Conservation (phyloP, 1,140 invertebrate species). For the Teleopsis dalmanni region DNA sequence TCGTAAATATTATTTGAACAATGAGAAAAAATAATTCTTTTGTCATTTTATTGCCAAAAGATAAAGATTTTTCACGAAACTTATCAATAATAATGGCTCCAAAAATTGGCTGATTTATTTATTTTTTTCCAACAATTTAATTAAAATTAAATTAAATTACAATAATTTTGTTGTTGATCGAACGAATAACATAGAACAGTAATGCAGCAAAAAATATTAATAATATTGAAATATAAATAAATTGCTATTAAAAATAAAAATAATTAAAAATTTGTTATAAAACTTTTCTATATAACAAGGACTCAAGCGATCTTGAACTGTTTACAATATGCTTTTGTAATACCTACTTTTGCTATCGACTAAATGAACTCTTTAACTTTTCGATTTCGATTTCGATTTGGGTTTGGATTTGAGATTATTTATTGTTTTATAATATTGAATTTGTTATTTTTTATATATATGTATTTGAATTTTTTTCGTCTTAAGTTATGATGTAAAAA, state of each 20-base stretch:
- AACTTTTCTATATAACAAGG: conserved; percentile 1
- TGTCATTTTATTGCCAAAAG: conserved; percentile 46
- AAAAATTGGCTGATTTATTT: conserved; percentile 27
- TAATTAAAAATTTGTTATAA: conserved; percentile 12
- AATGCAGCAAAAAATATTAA: conserved; percentile 19
- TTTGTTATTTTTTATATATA: too few relatives aligned
- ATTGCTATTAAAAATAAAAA: too few relatives aligned
- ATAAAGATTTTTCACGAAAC: conserved; percentile 45
- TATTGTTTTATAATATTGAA: too few relatives aligned
- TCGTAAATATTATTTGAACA: conserved; percentile 14
- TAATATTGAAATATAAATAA: conserved; percentile 18
- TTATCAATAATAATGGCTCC: conserved; percentile 46
- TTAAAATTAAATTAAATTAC: conserved; percentile 19
- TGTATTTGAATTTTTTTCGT: too few relatives aligned
- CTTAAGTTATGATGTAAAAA: too few relatives aligned
- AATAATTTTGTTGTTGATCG: conserved; percentile 12
- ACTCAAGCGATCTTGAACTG: background rate
- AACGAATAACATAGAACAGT: conserved; percentile 19
- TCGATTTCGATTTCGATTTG: too few relatives aligned
- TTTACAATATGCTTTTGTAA: conserved; percentile 9
- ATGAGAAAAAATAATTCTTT: conserved; percentile 37
- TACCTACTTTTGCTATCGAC: too few relatives aligned
- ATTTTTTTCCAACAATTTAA: conserved; percentile 40
- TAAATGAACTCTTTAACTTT: too few relatives aligned
- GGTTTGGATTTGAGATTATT: too few relatives aligned